Conservation (phyloP, 2,888 invertebrate genomes). For the Dorcus parallelipipedus region DNA sequence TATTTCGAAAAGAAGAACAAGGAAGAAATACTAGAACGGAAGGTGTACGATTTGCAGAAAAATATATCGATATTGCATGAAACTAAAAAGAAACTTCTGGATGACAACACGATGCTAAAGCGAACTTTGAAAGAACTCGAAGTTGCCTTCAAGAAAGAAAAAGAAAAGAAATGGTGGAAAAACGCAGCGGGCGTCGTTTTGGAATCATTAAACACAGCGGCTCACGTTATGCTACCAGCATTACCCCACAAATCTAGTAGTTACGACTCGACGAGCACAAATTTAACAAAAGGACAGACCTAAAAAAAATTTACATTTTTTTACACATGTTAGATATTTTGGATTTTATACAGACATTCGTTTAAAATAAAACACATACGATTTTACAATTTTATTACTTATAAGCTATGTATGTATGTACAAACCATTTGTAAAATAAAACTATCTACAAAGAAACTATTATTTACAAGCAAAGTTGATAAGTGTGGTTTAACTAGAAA, state of each 20-base stretch:
- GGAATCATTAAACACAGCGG: slow-evolving; percentile 30
- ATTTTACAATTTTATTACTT: slow-evolving; percentile 14
- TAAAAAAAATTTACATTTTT: background rate
- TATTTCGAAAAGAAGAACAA: slow-evolving; percentile 4
- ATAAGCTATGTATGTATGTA: slow-evolving; percentile 13
- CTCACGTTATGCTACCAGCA: slow-evolving; percentile 32
- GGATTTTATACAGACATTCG: background rate
- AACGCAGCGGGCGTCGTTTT: slow-evolving; percentile 29
- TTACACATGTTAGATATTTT: background rate
- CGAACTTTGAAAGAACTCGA: slow-evolving; percentile 12
- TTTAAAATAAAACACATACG: slow-evolving; percentile 2
- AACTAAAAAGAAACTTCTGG: slow-evolving; percentile 14
- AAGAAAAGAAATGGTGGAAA: slow-evolving; percentile 29
- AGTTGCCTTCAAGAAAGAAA: slow-evolving; percentile 26
- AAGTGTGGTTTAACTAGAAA: slow-evolving; percentile 12
- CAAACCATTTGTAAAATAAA: slow-evolving; percentile 15
- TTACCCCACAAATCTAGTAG: slow-evolving; percentile 6
- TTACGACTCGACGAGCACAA: background rate
- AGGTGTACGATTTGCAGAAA: slow-evolving; percentile 6
- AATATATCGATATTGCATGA: slow-evolving; percentile 8
- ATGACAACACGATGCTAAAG: slow-evolving; percentile 8
- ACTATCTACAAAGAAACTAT: slow-evolving; percentile 10
- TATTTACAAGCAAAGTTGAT: slow-evolving; percentile 9
- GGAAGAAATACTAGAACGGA: slow-evolving; percentile 6
- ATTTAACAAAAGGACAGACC: background rate